A percentile compares a stretch with the other conserved stretches of the same genome.
Evolutionary conservation across 2,888 invertebrate genomes (phyloP).

Genomic region (Allygus modestus): DNA sequence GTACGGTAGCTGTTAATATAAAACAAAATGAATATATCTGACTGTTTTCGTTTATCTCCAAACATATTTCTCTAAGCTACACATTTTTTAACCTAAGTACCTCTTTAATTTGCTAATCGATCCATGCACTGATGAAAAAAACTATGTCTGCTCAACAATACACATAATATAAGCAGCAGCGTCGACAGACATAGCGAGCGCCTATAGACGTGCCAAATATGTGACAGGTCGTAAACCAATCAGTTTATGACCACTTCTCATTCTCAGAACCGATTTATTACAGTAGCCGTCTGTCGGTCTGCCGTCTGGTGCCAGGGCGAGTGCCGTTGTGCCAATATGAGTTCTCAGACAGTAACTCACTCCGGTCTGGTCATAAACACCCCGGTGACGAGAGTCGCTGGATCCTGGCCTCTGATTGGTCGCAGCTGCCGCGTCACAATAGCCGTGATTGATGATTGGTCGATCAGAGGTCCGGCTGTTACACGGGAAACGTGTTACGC

Average conservation of each 20-base stretch:
- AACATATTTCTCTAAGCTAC: too few relatives aligned
- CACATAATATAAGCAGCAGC: too few relatives aligned
- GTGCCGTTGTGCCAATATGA: neutral
- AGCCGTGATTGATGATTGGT: constrained; percentile 23
- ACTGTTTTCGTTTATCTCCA: too few relatives aligned
- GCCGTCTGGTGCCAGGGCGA: too few relatives aligned
- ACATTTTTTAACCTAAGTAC: too few relatives aligned
- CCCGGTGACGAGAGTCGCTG: neutral
- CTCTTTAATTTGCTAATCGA: too few relatives aligned
- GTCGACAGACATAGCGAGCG: too few relatives aligned
- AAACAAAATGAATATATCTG: too few relatives aligned
- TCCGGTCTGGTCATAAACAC: constrained; percentile 8
- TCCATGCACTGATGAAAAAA: too few relatives aligned
- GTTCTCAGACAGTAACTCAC: neutral
- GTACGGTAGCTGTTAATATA: too few relatives aligned
- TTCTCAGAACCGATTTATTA: neutral
- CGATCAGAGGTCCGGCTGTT: neutral
- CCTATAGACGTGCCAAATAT: constrained; percentile 22
- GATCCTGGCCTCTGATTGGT: constrained; percentile 14
- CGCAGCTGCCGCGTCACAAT: constrained; percentile 14
- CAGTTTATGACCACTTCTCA: neutral
- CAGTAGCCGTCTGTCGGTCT: neutral
- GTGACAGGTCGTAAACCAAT: neutral
- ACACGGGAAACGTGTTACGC: constrained; percentile 6
- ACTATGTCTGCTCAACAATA: too few relatives aligned